These are phyloP conservation scores for Sipha flava DNA, from an alignment of 1,140 invertebrate genomes.

Conservation along the genomic window DNA sequence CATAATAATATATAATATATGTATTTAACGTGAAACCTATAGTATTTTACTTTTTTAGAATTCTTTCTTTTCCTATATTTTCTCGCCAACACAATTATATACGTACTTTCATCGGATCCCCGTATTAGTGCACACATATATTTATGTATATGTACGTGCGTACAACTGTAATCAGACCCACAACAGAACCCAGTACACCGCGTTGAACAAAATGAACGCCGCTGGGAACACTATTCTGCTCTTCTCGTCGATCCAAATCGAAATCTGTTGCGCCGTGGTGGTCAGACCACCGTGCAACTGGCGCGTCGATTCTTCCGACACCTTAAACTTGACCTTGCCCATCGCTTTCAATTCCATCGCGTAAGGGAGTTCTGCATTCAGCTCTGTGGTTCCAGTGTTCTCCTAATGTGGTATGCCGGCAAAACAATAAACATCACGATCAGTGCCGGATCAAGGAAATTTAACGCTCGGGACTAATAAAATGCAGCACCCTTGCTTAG, in stretches of 20 bases:
- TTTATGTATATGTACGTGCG: no score
- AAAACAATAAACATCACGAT: neutral
- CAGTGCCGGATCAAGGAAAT: no score
- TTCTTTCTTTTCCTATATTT: no score
- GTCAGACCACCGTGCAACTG: constrained; percentile 38
- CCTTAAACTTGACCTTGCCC: constrained; percentile 25
- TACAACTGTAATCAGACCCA: constrained; percentile 23
- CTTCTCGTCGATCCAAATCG: constrained; percentile 72
- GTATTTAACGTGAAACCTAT: no score
- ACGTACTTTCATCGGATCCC: no score
- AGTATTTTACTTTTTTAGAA: no score
- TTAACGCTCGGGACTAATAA: no score
- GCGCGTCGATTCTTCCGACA: constrained; percentile 14
- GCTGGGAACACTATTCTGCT: constrained; percentile 67
- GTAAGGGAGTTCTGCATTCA: neutral
- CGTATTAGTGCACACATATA: no score
- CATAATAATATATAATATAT: no score
- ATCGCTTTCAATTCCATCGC: constrained; percentile 30
- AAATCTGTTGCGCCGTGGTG: constrained; percentile 72
- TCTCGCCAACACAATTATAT: no score
- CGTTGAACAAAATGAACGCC: constrained; percentile 68
- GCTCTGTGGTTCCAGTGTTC: neutral
- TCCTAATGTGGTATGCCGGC: no score
- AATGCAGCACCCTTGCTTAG: no score
- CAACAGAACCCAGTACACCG: constrained; percentile 59